These are phyloP conservation scores for Hesperophylax magnus DNA, from an alignment of 1,140 invertebrate genomes.

Conservation along the genomic window DNA sequence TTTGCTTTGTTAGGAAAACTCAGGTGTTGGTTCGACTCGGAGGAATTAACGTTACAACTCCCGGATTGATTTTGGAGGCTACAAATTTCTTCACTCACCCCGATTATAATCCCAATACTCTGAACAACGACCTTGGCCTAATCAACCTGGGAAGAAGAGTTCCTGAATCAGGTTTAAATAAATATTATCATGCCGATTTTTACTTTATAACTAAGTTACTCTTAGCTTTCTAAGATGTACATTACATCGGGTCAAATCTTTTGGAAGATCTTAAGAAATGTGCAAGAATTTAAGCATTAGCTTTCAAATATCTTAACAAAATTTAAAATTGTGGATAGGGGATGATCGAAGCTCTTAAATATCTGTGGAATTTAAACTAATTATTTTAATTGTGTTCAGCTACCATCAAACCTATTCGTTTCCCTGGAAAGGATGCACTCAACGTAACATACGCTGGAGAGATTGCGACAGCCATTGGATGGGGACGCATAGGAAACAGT, in stretches of 20 bases:
- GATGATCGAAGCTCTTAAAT: too few relatives aligned
- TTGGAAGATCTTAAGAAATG: too few relatives aligned
- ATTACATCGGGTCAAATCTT: too few relatives aligned
- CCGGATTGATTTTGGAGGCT: slow-evolving; percentile 42
- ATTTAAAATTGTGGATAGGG: too few relatives aligned
- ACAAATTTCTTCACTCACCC: slow-evolving; percentile 43
- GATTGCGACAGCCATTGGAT: slow-evolving; percentile 17
- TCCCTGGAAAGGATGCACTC: neutral
- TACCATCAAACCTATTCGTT: slow-evolving; percentile 17
- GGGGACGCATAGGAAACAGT: slow-evolving; percentile 8
- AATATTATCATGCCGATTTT: neutral
- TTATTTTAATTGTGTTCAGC: neutral
- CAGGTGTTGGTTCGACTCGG: slow-evolving; percentile 35
- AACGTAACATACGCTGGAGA: slow-evolving; percentile 4
- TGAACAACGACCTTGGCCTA: slow-evolving; percentile 47
- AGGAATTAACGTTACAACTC: slow-evolving; percentile 38
- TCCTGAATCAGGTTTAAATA: slow-evolving; percentile 35
- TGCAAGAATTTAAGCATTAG: too few relatives aligned
- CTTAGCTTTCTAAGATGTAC: too few relatives aligned
- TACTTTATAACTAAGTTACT: too few relatives aligned
- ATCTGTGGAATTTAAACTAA: too few relatives aligned
- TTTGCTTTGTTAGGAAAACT: slow-evolving; percentile 12
- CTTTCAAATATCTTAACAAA: too few relatives aligned
- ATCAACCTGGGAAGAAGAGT: slow-evolving; percentile 37
- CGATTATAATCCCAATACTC: slow-evolving; percentile 31